Percentiles rank a stretch among this genome's conserved stretches.
Evolutionary conservation across 2,113 vertebrate species (phyloP).

Genomic region (Sinosuthora webbiana): DNA sequence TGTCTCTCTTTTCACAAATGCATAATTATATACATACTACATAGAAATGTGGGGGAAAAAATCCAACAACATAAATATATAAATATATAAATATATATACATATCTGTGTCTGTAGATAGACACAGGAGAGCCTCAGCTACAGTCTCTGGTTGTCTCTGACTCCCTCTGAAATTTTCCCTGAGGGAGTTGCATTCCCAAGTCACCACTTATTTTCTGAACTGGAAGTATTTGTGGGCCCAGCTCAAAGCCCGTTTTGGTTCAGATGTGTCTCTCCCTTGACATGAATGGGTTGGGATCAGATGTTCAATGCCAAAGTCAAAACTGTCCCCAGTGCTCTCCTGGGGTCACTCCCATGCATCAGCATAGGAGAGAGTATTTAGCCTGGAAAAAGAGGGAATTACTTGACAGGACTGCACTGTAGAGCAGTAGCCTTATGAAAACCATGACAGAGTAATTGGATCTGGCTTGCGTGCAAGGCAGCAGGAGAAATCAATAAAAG

Average conservation of each 20-base stretch:
- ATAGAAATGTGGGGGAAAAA: neutral
- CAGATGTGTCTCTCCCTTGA: neutral
- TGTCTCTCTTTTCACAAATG: neutral
- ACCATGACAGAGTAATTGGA: conserved; percentile 30
- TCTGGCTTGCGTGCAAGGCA: conserved; percentile 21
- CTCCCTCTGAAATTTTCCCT: neutral
- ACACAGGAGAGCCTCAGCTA: neutral
- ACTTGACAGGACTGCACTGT: neutral
- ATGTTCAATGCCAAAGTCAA: neutral
- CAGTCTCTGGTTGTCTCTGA: neutral
- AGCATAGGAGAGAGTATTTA: neutral
- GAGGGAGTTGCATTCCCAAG: neutral
- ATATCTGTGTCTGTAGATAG: neutral
- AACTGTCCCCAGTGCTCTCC: neutral
- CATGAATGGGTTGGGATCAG: neutral
- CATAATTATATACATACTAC: neutral
- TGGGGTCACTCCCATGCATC: neutral
- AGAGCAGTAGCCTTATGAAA: conserved; percentile 14
- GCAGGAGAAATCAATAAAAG: conserved; percentile 58
- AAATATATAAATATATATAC: neutral
- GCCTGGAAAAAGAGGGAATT: neutral
- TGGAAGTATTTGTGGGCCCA: neutral
- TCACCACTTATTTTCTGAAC: neutral
- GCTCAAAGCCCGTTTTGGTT: neutral
- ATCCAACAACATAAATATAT: neutral